Evolutionary conservation across 2,113 vertebrate genomes (phyloP).

Genomic region (Numenius arquata): DNA sequence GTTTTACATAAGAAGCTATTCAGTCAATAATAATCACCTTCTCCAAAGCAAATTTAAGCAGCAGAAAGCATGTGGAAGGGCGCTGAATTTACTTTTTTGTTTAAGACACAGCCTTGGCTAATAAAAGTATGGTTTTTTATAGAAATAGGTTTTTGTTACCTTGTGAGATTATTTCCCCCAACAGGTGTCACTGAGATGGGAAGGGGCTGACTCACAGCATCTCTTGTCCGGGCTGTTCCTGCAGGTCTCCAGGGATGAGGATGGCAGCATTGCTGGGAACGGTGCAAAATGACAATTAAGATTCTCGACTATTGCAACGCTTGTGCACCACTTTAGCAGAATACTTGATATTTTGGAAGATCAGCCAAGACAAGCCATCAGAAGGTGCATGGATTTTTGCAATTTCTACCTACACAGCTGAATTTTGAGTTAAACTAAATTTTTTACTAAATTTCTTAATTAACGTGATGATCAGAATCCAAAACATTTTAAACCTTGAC

Average conservation of each 20-base stretch:
- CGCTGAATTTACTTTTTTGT: background rate
- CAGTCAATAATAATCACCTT: background rate
- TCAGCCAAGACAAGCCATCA: background rate
- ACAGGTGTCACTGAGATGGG: background rate
- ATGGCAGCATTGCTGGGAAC: background rate
- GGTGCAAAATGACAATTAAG: background rate
- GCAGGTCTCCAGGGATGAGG: background rate
- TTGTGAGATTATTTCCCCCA: background rate
- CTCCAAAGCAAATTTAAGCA: background rate
- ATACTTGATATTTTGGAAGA: background rate
- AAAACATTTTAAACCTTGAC: background rate
- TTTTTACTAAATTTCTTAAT: background rate
- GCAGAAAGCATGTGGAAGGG: background rate
- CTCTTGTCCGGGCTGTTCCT: background rate
- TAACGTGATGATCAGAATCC: background rate
- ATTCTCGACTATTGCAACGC: rapidly evolving
- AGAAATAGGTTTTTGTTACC: background rate
- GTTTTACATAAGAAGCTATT: background rate
- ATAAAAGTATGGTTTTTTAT: background rate
- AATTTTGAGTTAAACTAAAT: background rate
- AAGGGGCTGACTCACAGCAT: background rate
- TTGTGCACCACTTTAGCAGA: background rate
- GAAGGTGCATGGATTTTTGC: background rate
- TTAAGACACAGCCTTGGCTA: background rate
- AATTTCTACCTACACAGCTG: background rate